Conservation (phyloP, 2,113 vertebrate species). For the Eupsittula cactorum region DNA sequence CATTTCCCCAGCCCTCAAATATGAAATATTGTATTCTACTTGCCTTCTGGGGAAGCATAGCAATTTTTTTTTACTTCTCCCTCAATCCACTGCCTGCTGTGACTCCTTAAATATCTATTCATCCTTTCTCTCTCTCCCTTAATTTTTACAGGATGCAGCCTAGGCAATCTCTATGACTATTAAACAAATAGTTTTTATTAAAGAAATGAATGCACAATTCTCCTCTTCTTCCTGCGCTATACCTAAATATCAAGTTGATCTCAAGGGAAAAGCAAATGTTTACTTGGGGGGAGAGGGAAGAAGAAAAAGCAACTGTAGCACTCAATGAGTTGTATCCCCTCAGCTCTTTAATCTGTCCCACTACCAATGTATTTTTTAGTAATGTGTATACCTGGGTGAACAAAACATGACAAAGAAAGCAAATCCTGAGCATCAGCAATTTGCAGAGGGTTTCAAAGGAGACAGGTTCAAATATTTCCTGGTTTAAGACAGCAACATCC, state of each 20-base stretch:
- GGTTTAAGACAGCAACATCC: not conserved
- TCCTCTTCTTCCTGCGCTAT: not conserved
- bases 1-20: slow-evolving; percentile 16
- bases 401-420: not conserved
- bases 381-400: not conserved
- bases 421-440: not conserved
- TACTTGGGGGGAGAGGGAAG: not conserved
- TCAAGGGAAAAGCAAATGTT: not conserved
- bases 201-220: not conserved
- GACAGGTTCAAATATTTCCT: not conserved
- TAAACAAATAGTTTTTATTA: slow-evolving; percentile 2
- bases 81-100: not conserved
- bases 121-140: not conserved
- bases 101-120: not conserved
- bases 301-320: not conserved
- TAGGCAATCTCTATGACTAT: not conserved
- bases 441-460: not conserved
- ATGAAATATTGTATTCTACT: not conserved
- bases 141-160: not conserved
- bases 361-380: not conserved
- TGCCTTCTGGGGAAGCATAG: not conserved
- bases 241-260: not conserved
- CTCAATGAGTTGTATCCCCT: not conserved
- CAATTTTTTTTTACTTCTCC: not conserved
- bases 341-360: not conserved